phyloP scores from a whole-genome alignment of 2,797 vertebrate genomes.

The Myioborus melanocephalus region DNA sequence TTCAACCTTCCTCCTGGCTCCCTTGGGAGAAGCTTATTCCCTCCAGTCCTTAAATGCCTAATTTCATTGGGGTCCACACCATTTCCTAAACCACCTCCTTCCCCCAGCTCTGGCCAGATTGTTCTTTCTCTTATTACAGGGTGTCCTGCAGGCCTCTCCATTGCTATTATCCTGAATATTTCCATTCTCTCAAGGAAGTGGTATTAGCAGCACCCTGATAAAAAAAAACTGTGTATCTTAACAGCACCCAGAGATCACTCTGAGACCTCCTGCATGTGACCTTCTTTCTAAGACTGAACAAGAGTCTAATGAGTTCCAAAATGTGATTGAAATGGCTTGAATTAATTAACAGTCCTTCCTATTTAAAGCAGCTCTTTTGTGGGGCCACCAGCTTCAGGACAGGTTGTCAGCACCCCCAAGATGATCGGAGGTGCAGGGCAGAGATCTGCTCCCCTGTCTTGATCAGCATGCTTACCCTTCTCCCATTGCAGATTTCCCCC shows the following conservation, averaged over 20 bases:
- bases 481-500: slow-evolving; percentile 79
- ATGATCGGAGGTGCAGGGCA: neutral
- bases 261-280: neutral
- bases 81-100: neutral
- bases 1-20: neutral
- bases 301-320: neutral
- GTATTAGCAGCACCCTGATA: neutral
- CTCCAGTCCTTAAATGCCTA: neutral
- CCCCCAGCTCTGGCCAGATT: neutral
- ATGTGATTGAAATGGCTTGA: neutral
- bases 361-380: neutral
- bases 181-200: neutral
- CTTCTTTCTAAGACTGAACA: neutral
- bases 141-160: neutral
- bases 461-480: accelerated
- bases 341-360: neutral
- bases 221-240: neutral
- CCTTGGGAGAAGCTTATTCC: neutral
- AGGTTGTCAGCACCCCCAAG: neutral
- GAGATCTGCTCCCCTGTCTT: neutral
- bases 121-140: neutral
- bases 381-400: accelerated
- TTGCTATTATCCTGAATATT: neutral
- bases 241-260: neutral
- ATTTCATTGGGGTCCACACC: neutral